Evolutionary conservation across 2,113 vertebrate genomes (phyloP), one percentile per base, ranked within the genome.

Genomic region (Pitta sordida): DNA sequence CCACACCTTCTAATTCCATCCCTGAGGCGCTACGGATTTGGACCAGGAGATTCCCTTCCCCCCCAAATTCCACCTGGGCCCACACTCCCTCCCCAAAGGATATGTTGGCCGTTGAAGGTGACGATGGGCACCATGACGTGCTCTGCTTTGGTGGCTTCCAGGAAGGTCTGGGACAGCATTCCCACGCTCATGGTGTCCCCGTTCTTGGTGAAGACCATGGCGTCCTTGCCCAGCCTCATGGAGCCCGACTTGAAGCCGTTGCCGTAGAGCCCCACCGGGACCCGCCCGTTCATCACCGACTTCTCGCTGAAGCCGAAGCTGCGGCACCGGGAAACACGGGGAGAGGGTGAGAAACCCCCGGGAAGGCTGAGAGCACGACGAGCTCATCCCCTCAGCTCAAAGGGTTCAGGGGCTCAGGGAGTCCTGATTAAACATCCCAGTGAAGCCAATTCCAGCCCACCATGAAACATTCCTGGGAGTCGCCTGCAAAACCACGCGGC

Each of bases 201-300:
- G 1, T 98, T 99, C 93, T 98, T 99, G 49, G 99, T 99, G 92
- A 99, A 99, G 53, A 99, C 98, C 2, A 99, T 98, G 48, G 98
- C 98, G 22, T 99, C 99, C 97, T 91, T 98, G 29, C 99, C 99
- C 68, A 99, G 97, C 51, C 99, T 98, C 99, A 99, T 99, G 49
- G 99, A 99, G 11, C 99, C 99, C 0, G 99, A 99, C 93, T 99
- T 99, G 98, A 99, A 99, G 12, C 99, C 99, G 36, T 99, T 99
- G 32, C 99, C 99, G 48, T 99, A 99, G 24, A 99, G 93, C 16
- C 99, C 99, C 85, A 99, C 98, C 0, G 99, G 99, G 9, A 97
- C 96, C 3, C 97, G 96, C 16, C 98, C 98, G 39, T 98, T 98
- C 77, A 98, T 37, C 43, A 98, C 64, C n/a, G 96, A 96, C 97